Base-by-base conservation (phyloP, 1,140 invertebrate genomes). In the Drosophila repletoides region DNA sequence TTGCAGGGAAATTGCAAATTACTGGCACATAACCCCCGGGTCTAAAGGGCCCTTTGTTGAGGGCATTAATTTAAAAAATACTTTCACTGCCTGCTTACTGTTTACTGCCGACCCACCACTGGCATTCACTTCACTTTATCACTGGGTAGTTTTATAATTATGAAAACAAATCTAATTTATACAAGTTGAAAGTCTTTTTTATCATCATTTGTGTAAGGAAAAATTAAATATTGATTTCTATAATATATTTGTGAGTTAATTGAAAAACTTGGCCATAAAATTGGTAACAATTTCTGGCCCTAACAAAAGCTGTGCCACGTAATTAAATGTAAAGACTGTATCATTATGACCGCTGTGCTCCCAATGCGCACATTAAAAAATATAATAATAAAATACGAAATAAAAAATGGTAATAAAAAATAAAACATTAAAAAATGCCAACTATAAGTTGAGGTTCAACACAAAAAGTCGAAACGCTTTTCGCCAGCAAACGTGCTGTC, bases 401-500 rank as follows among this genome's bases (percentile, higher is more conserved):
- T n/a, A 59, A 51, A 14, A 43, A 22, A 53, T n/a, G 19, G 36
- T 24, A 36, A 40, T 53, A 26, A 21, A 51, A 9, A 64, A 72
- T 67, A 72, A 40, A 49, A 21, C 26, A 40, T 63, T 48, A 40
- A 64, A 48, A 26, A n/a, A n/a, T n/a, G n/a, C n/a, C 2, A 68
- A 63, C 55, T 36, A 60, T 52, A 79, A 63, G 46, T 63, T 58
- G 17, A 41, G 41, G 66, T 63, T 53, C 48, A 68, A 45, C 46
- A 68, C 58, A 56, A 53, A 53, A 26, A 73, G 51, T 60, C 61
- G 48, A 87, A 87, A 80, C 72, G 74, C 74, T 88, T 88, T 88
- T 88, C 70, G 84, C 63, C 88, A 88, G 79, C 72, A 83, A 88
- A 88, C 84, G 84, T 88, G 84, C 84, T 80, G 84, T 88, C 84